Evolutionary conservation across 2,113 vertebrate genomes (phyloP), one percentile per base, ranked within the genome.

Genomic region (Chloroceryle aenea): DNA sequence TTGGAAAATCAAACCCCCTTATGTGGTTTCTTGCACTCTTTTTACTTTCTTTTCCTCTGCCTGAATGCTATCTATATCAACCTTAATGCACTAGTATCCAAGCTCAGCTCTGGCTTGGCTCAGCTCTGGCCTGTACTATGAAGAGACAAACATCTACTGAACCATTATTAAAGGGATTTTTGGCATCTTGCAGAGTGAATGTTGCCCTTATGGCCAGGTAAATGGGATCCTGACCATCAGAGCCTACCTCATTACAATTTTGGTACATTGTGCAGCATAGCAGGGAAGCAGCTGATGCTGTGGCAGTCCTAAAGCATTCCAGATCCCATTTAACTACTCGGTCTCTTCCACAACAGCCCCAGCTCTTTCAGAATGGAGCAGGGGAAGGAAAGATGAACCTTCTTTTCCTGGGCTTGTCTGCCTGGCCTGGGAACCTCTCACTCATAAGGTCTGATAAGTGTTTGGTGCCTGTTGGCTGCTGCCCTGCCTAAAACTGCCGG

Each of bases 391-490:
- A 72, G 43, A 18, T n/a, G 34, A 86, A 50, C 22, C 9, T 2
- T 0, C 19, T 72, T 79, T 38, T 88, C 40, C 75, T 53, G 84
- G n/a, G 22, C 11, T 56, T 66, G 20, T 56, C 77, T 53, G 16
- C 21, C 27, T 2, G 1, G 7, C 3, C 63, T n/a, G 36, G 42
- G 9, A 55, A 11, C 56, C 5, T 11, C 2, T 2, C 0, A 19
- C 12, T 55, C 2, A 0, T 34, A 19, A 58, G 36, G n/a, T 17
- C 25, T 27, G 38, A 30, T 9, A 25, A 7, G 18, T 52, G 27
- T 36, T 75, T 13, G 9, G 30, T 18, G 30, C 59, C 61, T 45
- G 32, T 32, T 16, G 75, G 4, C 20, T 16, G 56, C 83, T 75
- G 36, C 66, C 27, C 20, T 40, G 11, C 26, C 67, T 34, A 38